Percentiles rank a stretch among this genome's conserved stretches.
These are phyloP conservation scores for Hypsibius dujardini DNA, from an alignment of 1,140 invertebrate genomes.

Conservation along the genomic window DNA sequence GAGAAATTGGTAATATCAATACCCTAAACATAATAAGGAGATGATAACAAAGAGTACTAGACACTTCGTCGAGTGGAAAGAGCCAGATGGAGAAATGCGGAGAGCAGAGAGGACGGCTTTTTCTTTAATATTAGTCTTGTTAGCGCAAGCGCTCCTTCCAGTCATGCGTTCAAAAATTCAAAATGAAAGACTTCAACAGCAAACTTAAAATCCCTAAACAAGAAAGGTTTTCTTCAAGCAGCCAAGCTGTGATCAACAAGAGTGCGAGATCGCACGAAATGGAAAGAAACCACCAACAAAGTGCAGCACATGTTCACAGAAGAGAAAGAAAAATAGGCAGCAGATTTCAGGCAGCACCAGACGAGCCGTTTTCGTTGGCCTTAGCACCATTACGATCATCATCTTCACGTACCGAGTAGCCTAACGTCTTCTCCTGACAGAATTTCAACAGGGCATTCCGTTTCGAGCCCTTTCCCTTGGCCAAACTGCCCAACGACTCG, in stretches of 20 bases:
- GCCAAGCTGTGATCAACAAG: not conserved
- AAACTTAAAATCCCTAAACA: no score
- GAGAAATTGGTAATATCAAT: conserved; percentile 85
- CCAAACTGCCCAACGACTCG: conserved; percentile 65
- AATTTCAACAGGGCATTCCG: conserved; percentile 81
- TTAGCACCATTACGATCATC: not conserved
- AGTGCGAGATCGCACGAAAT: not conserved
- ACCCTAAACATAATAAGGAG: conserved; percentile 37
- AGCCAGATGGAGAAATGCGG: not conserved
- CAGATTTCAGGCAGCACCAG: not conserved
- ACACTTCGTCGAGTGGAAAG: not conserved
- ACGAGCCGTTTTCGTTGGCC: not conserved
- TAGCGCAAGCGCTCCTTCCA: not conserved
- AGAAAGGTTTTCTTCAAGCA: not conserved
- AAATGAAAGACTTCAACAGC: no score
- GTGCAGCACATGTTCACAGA: not conserved
- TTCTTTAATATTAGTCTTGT: not conserved
- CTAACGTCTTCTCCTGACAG: conserved; percentile 81
- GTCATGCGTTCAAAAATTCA: no score
- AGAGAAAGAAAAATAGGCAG: not conserved
- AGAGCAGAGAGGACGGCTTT: not conserved
- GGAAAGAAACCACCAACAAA: not conserved
- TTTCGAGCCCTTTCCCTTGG: conserved; percentile 79
- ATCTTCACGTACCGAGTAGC: conserved; percentile 42
- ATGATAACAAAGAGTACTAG: not conserved